These are phyloP conservation scores for Agrilus planipennis DNA, from an alignment of 1,140 invertebrate species.

Conservation along the genomic window DNA sequence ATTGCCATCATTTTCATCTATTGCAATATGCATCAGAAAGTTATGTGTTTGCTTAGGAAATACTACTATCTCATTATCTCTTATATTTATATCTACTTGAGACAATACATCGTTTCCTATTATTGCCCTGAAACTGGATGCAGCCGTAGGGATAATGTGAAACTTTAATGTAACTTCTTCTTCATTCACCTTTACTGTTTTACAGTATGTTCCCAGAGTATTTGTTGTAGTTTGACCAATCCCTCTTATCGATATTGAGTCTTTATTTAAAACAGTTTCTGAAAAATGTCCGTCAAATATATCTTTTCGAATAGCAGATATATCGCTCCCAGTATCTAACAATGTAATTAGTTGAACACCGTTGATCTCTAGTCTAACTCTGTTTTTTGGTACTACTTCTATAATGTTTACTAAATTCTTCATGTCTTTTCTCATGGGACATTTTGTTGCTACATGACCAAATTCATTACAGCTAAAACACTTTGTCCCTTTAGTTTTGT, in stretches of 20 bases:
- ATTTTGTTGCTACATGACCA: too few relatives aligned
- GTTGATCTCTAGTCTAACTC: too few relatives aligned
- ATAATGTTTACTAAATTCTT: too few relatives aligned
- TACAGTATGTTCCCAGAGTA: constrained; percentile 1
- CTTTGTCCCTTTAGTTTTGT: too few relatives aligned
- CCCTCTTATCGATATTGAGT: not conserved
- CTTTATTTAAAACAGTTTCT: not conserved
- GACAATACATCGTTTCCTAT: not conserved
- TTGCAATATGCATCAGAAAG: constrained; percentile 1
- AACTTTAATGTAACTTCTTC: not conserved
- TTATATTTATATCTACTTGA: not conserved
- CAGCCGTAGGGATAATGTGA: not conserved
- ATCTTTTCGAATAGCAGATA: too few relatives aligned
- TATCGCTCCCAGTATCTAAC: too few relatives aligned
- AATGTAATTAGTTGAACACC: too few relatives aligned
- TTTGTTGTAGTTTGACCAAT: not conserved
- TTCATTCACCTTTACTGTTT: not conserved
- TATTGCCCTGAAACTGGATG: not conserved
- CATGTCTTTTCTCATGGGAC: too few relatives aligned
- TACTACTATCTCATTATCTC: not conserved
- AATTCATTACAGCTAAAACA: too few relatives aligned
- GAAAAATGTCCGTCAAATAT: not conserved
- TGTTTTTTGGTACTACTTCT: too few relatives aligned
- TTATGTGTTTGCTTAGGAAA: not conserved
- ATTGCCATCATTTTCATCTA: not conserved